These are phyloP conservation scores for Chloroceryle aenea DNA, from an alignment of 2,113 vertebrate genomes.

Conservation along the genomic window DNA sequence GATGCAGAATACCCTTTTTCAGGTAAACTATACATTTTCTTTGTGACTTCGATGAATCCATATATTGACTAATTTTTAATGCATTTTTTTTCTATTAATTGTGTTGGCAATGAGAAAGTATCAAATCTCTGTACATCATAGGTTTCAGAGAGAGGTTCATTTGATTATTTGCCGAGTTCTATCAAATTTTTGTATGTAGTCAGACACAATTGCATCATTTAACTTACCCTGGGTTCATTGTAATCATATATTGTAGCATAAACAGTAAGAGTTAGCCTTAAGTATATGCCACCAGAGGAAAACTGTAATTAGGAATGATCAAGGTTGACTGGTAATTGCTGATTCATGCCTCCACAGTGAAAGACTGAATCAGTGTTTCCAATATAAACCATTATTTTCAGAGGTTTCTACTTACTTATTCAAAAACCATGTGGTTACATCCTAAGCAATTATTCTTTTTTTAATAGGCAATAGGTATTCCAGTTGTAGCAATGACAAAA, in stretches of 20 bases:
- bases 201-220: background rate
- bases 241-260: background rate
- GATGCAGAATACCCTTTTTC: background rate
- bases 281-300: background rate
- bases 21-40: background rate
- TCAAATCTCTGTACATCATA: background rate
- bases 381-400: conserved; percentile 1
- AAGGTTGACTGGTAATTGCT: conserved; percentile 10
- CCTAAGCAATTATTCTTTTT: background rate
- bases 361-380: background rate
- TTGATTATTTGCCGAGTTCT: background rate
- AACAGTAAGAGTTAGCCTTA: background rate
- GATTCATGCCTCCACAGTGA: background rate
- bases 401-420: background rate
- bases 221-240: background rate
- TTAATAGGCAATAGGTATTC: background rate
- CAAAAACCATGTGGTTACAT: background rate
- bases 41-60: background rate
- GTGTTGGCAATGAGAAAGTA: background rate
- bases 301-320: conserved; percentile 9
- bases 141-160: background rate
- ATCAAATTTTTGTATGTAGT: background rate
- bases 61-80: background rate
- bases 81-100: background rate
- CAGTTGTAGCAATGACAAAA: background rate